Evolutionary conservation across 2,113 vertebrate genomes (phyloP), one percentile per base, ranked within the genome.

Genomic region (Apteryx mantelli): DNA sequence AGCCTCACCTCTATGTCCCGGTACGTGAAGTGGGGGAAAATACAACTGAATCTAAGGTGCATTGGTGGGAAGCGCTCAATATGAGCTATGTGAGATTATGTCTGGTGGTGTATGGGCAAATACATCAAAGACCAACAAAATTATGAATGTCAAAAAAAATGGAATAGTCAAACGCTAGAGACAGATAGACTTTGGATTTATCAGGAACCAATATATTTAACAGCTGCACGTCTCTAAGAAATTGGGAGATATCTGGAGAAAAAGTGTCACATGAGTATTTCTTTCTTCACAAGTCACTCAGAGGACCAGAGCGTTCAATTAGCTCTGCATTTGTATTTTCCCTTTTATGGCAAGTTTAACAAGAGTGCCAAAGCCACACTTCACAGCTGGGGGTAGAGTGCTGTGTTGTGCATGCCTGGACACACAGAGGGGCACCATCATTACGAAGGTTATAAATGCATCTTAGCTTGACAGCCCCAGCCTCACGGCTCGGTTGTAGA

Each of bases 391-490:
- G 44, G 44, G 19, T 32, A 20, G 26, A 65, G 40, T 8, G 50
- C 46, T 26, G 26, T 63, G 40, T 32, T 34, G 30, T 32, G 26
- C 3, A 0, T 4, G 42, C 20, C 15, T 21, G 48, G 18, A 2
- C 46, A 11, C 32, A 10, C n/a, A 18, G 46, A 25, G 52, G 14
- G 25, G 1, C 9, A 4, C 19, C 4, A 42, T 2, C 0, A 0
- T 17, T 15, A 19, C 76, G 14, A 63, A 18, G 26, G 42, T 13
- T 38, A 5, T 0, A 10, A 24, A 21, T 6, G 32, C 32, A 32
- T 40, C 0, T 0, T 12, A 7, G 8, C 50, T 32, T 22, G 1
- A 11, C 73, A 38, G 76, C 22, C 34, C 20, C 0, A 4, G 18
- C 8, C 25, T 61, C 22, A 0, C 0, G 24, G 12, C 25, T 65